Evolutionary conservation across 1,140 invertebrate genomes (phyloP), one percentile per base, ranked within the genome.

Genomic region (Drosophila insularis): DNA sequence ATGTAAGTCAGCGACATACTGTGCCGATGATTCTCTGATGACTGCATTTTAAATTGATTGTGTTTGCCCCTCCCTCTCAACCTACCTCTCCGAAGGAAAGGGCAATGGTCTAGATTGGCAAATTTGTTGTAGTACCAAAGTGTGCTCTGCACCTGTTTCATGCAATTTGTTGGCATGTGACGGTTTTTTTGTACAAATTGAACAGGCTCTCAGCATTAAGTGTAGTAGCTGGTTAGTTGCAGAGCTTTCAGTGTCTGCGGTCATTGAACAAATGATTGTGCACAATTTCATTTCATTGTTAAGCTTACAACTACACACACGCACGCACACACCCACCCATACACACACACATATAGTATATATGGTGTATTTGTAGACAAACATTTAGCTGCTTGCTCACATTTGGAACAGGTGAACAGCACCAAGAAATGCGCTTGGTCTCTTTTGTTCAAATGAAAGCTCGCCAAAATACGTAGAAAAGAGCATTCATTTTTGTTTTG

Each of bases 311-410:
- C 14, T 17, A 2, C 31, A 53, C 14, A 60, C 23, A 19, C n/a
- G n/a, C 32, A 58, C 35, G 27, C 23, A 60, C 27, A 21, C 14
- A 50, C 43, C 39, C 11, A 19, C 63, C 23, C 35, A 32, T 50
- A 31, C 32, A 7, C 19, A 35, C 32, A 54, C 35, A 59, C 11
- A 54, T 17, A 37, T 17, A 31, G 32, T 32, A 35, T 40, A 54
- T 27, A n/a, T 31, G 7, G 8, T 8, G 43, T 50, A 50, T 6
- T 43, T 17, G 10, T 21, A 21, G 19, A 71, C 74, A 86, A 86
- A 86, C 56, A 87, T 86, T 78, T 78, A 75, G 82, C 78, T 82
- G 82, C 71, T 86, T 79, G 82, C 81, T 86, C 75, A 69, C 84
- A 68, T 69, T 87, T 69, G 10, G 72, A 87, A 53, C 67, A 89